Base-by-base conservation (phyloP, 2,888 invertebrate species). In the Encarsia formosa region DNA sequence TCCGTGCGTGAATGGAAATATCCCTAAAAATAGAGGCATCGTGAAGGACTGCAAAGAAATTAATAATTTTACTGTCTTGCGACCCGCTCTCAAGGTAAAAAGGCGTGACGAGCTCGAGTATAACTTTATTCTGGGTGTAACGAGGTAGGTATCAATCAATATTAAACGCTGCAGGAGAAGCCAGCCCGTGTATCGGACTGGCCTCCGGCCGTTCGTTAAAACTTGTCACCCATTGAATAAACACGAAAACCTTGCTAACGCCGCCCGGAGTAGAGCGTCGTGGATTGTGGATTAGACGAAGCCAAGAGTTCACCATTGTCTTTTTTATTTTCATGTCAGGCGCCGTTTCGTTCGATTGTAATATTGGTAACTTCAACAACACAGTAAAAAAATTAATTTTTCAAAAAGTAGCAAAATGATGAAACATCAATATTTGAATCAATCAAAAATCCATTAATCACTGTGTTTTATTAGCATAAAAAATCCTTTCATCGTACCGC, bases 1-100 rank as follows among this genome's bases (percentile, higher is more conserved):
- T n/a, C n/a, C n/a, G n/a, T 19, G 24, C 38, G 32, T 39, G 44
- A 44, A 50, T 44, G 44, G 39, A 50, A 32, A 39, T 44, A 39
- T 50, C 44, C 32, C 43, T 50, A 43, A 44, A 50, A 39, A 50
- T 39, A 32, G n/a, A n/a, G n/a, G n/a, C n/a, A n/a, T 38, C 19
- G 37, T 35, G 1, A 8, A 16, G 8, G 11, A 9, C 15, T 13
- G 29, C 20, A 11, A 4, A 19, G 5, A 4, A n/a, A n/a, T n/a
- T n/a, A n/a, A n/a, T n/a, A n/a, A n/a, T n/a, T n/a, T n/a, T n/a
- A n/a, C n/a, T n/a, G n/a, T n/a, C n/a, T n/a, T n/a, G 22, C n/a
- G 13, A 22, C 5, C 20, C n/a, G n/a, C 34, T 34, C 34, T 1
- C 34, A 15, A 5, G 8, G 6, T 1, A 9, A n/a, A 15, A 5